phyloP scores from a whole-genome alignment of 2,113 vertebrate genomes.

The Eptatretus burgeri region DNA sequence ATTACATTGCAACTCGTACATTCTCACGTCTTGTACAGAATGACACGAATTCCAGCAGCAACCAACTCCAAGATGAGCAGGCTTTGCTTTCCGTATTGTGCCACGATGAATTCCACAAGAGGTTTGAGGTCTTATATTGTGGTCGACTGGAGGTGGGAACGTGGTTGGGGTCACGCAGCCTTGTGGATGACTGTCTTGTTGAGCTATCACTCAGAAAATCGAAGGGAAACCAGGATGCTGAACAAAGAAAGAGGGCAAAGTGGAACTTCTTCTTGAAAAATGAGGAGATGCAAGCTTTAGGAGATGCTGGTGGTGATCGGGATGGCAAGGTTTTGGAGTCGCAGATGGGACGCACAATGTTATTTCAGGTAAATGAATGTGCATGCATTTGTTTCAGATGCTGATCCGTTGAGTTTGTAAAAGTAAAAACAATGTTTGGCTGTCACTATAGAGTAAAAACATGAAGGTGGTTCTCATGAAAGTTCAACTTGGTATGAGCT shows the following conservation, averaged over 20 bases:
- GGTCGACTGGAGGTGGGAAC: slow-evolving; percentile 2
- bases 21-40: too few relatives aligned
- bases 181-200: background rate
- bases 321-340: background rate
- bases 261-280: too few relatives aligned
- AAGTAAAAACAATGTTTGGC: too few relatives aligned
- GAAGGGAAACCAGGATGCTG: background rate
- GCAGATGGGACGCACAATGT: slow-evolving; percentile 3
- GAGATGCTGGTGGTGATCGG: background rate
- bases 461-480: too few relatives aligned
- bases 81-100: too few relatives aligned
- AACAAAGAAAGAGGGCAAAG: too few relatives aligned
- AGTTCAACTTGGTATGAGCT: too few relatives aligned
- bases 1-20: too few relatives aligned
- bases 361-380: background rate
- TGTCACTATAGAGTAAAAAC: too few relatives aligned
- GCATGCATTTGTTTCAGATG: background rate
- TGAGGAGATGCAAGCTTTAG: background rate
- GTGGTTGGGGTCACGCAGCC: background rate
- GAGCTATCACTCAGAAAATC: background rate
- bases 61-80: too few relatives aligned
- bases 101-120: background rate
- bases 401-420: too few relatives aligned
- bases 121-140: slow-evolving; percentile 1
- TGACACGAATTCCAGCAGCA: too few relatives aligned